A percentile compares a stretch with the other conserved stretches of the same genome.
Evolutionary conservation across 23 tunicate genomes (phyloP).

Genomic region (Botrylloides violaceus): DNA sequence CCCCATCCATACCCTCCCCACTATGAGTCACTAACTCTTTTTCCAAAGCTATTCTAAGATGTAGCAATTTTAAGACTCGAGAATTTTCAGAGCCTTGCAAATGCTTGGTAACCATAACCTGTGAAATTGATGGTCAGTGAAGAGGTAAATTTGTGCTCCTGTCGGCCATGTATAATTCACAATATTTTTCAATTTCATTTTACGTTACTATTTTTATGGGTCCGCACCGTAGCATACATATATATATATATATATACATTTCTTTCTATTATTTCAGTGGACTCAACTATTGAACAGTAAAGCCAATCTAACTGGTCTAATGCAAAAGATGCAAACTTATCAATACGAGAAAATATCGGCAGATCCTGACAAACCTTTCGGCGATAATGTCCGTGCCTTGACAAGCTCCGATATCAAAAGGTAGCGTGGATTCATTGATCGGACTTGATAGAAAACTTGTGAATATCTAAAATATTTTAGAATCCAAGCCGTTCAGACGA

Average conservation of each 20-base stretch:
- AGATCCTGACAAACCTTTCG: conserved; percentile 94
- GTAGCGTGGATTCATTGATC: conserved; percentile 13
- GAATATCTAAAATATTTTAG: conserved; percentile 12
- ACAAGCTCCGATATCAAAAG: conserved; percentile 78
- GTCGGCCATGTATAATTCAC: background rate
- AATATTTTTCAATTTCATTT: background rate
- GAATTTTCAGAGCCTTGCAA: no score
- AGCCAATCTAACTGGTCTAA: conserved; percentile 65
- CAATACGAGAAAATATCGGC: conserved; percentile 89
- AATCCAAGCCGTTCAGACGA: conserved; percentile 66
- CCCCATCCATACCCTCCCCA: no score
- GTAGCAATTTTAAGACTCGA: no score
- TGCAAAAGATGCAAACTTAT: conserved; percentile 90
- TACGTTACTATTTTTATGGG: no score
- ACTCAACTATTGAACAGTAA: conserved; percentile 73
- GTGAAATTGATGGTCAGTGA: no score
- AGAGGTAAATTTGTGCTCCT: background rate
- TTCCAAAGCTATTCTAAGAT: no score
- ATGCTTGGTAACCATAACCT: no score
- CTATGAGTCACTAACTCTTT: no score
- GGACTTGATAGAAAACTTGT: background rate
- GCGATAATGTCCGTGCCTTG: conserved; percentile 79
- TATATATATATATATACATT: no score
- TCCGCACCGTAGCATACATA: no score
- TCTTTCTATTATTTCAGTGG: no score